phyloP scores from a whole-genome alignment of 2,888 invertebrate species.

The Pristionchus exspectatus region DNA sequence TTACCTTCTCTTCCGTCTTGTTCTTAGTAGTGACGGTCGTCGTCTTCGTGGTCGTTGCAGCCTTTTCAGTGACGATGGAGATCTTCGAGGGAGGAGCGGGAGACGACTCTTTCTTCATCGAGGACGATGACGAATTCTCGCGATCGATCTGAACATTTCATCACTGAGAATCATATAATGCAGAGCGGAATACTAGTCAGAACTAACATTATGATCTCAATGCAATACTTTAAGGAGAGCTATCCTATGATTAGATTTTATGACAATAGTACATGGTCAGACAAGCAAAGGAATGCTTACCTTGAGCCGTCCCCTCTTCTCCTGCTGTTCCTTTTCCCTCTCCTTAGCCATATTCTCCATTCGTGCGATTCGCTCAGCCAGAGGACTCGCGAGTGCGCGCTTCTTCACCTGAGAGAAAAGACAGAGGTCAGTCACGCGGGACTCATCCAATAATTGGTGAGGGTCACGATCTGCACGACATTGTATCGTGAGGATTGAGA shows the following conservation, averaged over 20 bases:
- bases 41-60: constrained; percentile 42
- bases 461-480: not conserved
- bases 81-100: constrained; percentile 49
- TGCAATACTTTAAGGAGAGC: too few species aligned
- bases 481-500: too few species aligned
- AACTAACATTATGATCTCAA: too few species aligned
- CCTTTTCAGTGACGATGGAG: constrained; percentile 42
- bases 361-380: constrained; percentile 48
- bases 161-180: too few species aligned
- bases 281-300: not conserved
- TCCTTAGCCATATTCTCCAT: constrained; percentile 55
- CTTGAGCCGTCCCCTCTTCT: constrained; percentile 17
- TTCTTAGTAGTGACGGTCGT: constrained; percentile 35
- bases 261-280: not conserved
- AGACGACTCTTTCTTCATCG: constrained; percentile 3
- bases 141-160: constrained; percentile 46
- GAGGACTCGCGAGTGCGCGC: constrained; percentile 24
- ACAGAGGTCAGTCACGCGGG: not conserved
- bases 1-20: constrained; percentile 53
- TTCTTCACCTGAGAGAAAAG: constrained; percentile 26
- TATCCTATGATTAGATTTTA: not conserved
- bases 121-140: not conserved
- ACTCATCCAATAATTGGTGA: not conserved
- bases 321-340: constrained; percentile 40
- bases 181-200: too few species aligned